Conservation (phyloP, 2,113 vertebrate species). For the Antennarius striatus region DNA sequence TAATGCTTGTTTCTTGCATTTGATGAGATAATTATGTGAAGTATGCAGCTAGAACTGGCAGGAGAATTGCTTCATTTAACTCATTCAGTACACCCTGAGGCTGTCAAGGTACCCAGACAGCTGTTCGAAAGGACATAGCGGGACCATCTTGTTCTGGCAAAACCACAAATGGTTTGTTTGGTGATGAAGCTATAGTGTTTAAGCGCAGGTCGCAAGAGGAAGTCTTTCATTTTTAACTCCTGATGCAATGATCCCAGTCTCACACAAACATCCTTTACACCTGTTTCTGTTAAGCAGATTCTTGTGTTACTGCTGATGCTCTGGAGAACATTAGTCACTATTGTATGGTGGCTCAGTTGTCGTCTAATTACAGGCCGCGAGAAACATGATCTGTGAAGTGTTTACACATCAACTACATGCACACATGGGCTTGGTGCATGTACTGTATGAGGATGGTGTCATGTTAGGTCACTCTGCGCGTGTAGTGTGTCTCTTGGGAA, state of each 20-base stretch:
- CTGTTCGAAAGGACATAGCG: neutral
- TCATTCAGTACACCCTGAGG: neutral
- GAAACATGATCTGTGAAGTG: constrained; percentile 52
- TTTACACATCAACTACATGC: constrained; percentile 31
- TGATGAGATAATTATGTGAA: too few relatives aligned
- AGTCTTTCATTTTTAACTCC: neutral
- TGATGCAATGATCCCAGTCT: neutral
- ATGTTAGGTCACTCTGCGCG: constrained; percentile 27
- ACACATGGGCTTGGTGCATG: constrained; percentile 10
- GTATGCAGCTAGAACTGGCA: neutral
- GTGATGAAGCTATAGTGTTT: neutral
- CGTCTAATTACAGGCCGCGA: constrained; percentile 44
- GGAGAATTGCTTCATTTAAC: neutral
- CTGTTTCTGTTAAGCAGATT: neutral
- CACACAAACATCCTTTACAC: neutral
- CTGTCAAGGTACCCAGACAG: neutral
- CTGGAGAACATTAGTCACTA: constrained; percentile 42
- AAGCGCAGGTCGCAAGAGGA: neutral
- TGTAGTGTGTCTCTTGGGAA: constrained; percentile 16
- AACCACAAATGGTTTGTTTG: neutral
- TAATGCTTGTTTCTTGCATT: too few relatives aligned
- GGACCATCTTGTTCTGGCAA: too few relatives aligned
- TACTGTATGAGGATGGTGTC: constrained; percentile 23
- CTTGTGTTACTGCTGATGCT: constrained; percentile 12
- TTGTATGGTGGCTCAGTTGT: constrained; percentile 20